Percentiles rank a stretch among this genome's conserved stretches.
These are phyloP conservation scores for Chinchilla lanigera DNA, from an alignment of 2,113 vertebrate species.

Conservation along the genomic window DNA sequence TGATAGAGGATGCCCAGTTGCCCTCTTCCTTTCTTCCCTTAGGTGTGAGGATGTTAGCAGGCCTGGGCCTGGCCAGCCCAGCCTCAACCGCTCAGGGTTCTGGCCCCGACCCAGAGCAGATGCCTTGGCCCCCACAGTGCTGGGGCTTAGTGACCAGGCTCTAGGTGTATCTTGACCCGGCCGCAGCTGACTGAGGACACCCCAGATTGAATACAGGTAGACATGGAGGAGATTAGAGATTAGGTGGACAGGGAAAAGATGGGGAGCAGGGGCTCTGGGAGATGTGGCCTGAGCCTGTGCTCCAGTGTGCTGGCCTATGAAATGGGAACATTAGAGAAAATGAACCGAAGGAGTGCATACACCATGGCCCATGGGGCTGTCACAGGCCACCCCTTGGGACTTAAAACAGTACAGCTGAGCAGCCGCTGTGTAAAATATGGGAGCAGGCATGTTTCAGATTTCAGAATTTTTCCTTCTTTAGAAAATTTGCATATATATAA, in stretches of 20 bases:
- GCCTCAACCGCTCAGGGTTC: neutral
- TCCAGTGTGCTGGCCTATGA: neutral
- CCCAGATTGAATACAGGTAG: neutral
- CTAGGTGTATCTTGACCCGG: neutral
- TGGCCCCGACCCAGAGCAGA: neutral
- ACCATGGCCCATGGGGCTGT: accelerated
- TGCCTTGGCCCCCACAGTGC: neutral
- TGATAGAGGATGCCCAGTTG: neutral
- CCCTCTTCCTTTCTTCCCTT: neutral
- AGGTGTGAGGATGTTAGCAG: neutral
- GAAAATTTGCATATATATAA: neutral
- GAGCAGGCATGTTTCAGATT: neutral
- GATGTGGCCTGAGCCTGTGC: neutral
- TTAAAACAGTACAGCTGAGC: neutral
- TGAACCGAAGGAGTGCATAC: accelerated
- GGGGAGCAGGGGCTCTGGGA: neutral
- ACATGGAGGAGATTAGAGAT: neutral
- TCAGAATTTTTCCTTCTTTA: neutral
- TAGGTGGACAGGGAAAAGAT: neutral
- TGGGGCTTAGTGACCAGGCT: neutral
- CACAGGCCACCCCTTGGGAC: neutral
- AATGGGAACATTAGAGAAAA: neutral
- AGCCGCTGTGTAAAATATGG: neutral
- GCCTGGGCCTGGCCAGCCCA: neutral
- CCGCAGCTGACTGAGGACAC: neutral